Conservation (phyloP, 2,888 invertebrate genomes). For the Endotricha flammealis region DNA sequence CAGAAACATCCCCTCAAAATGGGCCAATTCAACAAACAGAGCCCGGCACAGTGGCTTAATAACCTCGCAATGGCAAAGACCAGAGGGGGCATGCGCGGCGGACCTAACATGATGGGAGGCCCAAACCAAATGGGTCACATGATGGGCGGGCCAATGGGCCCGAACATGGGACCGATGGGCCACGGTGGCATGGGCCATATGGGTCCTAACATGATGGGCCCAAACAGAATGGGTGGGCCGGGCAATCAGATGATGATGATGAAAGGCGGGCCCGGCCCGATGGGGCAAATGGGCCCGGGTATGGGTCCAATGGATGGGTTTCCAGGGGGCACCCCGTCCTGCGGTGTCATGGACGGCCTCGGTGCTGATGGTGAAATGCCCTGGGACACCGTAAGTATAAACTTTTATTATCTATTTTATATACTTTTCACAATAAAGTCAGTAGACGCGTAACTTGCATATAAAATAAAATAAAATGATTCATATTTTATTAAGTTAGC, state of each 20-base stretch:
- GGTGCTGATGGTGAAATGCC: conserved; percentile 79
- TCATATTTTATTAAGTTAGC: no score
- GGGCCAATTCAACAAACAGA: conserved; percentile 91
- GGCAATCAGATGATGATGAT: conserved; percentile 74
- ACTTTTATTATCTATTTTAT: conserved; percentile 9
- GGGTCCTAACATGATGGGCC: conserved; percentile 74
- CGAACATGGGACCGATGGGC: conserved; percentile 68
- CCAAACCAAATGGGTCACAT: conserved; percentile 72
- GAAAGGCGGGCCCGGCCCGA: conserved; percentile 65
- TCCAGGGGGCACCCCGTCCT: conserved; percentile 78
- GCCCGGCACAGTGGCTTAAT: conserved; percentile 88
- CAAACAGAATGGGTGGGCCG: conserved; percentile 65
- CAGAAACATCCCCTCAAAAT: conserved; percentile 94
- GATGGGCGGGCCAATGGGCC: conserved; percentile 74
- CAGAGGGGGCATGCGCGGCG: conserved; percentile 79
- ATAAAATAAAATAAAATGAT: no score
- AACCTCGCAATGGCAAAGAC: conserved; percentile 87
- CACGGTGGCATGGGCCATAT: conserved; percentile 68
- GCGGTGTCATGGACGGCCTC: conserved; percentile 79
- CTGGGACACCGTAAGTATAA: conserved; percentile 73
- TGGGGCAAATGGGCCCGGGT: conserved; percentile 68
- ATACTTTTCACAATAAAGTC: no score
- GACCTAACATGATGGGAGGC: conserved; percentile 73
- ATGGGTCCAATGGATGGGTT: conserved; percentile 76
- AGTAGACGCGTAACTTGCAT: no score